Evolutionary conservation across 2,888 invertebrate species (phyloP).

Genomic region (Acronicta psi): DNA sequence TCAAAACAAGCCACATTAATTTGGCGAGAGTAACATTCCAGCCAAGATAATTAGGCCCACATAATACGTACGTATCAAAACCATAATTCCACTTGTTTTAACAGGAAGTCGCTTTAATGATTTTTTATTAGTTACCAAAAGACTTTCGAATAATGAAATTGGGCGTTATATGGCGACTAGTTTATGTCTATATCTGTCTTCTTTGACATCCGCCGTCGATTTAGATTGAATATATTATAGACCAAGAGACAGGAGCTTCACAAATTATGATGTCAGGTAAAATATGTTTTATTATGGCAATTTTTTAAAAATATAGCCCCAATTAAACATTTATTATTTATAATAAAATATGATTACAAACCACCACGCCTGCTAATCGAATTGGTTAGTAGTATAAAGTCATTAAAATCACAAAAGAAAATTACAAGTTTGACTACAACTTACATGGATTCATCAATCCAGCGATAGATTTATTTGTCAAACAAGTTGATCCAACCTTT

Average conservation of each 20-base stretch:
- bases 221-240: slow-evolving; percentile 58
- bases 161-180: slow-evolving; percentile 60
- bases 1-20: slow-evolving; percentile 38
- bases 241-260: slow-evolving; percentile 37
- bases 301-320: neutral
- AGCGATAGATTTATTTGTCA: too few relatives aligned
- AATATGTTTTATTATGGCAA: slow-evolving; percentile 9
- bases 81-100: slow-evolving; percentile 56
- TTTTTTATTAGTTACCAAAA: slow-evolving; percentile 72
- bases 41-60: slow-evolving; percentile 45
- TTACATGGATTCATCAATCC: too few relatives aligned
- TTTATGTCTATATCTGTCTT: slow-evolving; percentile 60
- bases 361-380: neutral
- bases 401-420: neutral
- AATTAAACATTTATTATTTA: neutral
- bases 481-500: too few relatives aligned
- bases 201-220: slow-evolving; percentile 65
- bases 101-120: slow-evolving; percentile 81
- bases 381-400: neutral
- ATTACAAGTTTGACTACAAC: neutral
- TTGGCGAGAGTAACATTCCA: slow-evolving; percentile 51
- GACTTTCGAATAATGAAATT: slow-evolving; percentile 73
- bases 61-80: slow-evolving; percentile 52
- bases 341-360: neutral
- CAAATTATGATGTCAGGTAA: slow-evolving; percentile 19